Percentiles rank a stretch among this genome's conserved stretches.
These are phyloP conservation scores for Tetramorium simillimum DNA, from an alignment of 1,140 invertebrate genomes.

Conservation along the genomic window DNA sequence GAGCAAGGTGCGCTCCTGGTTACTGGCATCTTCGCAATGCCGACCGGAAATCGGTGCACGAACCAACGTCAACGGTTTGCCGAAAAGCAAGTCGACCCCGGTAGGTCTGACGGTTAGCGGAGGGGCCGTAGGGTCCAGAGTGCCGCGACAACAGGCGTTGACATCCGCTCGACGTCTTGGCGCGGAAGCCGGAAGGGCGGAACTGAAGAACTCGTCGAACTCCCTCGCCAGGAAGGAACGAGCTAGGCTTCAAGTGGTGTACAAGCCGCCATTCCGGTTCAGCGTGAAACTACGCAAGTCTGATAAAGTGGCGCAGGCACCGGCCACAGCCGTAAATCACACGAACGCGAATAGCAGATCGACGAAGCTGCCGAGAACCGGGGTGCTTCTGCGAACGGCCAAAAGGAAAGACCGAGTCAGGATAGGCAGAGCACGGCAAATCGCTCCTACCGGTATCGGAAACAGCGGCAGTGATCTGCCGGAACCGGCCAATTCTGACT, in stretches of 20 bases:
- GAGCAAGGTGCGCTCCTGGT: conserved; percentile 93
- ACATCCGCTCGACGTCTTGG: conserved; percentile 69
- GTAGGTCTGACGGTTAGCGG: conserved; percentile 86
- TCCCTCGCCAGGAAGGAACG: conserved; percentile 86
- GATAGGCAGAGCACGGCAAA: conserved; percentile 75
- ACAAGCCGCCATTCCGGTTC: conserved; percentile 94
- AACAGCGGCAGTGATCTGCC: conserved; percentile 73
- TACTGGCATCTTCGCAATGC: conserved; percentile 89
- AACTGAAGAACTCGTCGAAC: conserved; percentile 22
- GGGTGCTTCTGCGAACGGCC: conserved; percentile 84
- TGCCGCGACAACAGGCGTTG: conserved; percentile 68
- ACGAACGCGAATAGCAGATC: conserved; percentile 58
- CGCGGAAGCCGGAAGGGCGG: conserved; percentile 72
- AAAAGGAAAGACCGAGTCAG: conserved; percentile 80
- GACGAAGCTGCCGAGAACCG: conserved; percentile 80
- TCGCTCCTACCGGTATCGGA: conserved; percentile 68
- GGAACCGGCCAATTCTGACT: conserved; percentile 85
- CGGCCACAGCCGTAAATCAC: conserved; percentile 58
- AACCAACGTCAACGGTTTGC: conserved; percentile 75
- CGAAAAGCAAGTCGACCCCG: conserved; percentile 91
- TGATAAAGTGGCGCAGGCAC: conserved; percentile 84
- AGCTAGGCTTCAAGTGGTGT: conserved; percentile 92
- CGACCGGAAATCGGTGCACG: conserved; percentile 75
- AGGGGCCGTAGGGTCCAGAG: conserved; percentile 52
- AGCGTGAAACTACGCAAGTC: conserved; percentile 91